Base-by-base conservation (phyloP, 2,113 vertebrate species). In the Rhabdornis inornatus region DNA sequence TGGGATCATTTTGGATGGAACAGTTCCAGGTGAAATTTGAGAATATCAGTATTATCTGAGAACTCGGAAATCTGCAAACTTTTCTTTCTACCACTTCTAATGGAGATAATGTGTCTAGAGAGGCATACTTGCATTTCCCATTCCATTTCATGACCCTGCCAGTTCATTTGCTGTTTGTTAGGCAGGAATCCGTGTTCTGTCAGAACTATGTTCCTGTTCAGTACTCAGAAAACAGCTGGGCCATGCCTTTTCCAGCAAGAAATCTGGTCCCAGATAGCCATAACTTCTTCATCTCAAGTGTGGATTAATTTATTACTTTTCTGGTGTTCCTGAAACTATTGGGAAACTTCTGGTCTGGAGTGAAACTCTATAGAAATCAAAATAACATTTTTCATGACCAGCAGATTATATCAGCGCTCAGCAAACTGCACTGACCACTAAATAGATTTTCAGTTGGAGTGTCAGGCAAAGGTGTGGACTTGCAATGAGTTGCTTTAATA, bases 371-470 rank as follows among this genome's bases (percentile, higher is more conserved):
- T 50, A 84, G n/a, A 92, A 92, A 85, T 79, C 49, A 61, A 76
- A 87, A 82, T 45, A 91, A 74, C 37, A 15, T 89, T 87, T 95
- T 84, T 44, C 27, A 69, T 42, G n/a, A 61, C 65, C 25, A 69
- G 61, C 28, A 95, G 89, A 69, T 94, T 84, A 28, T 60, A 85
- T 72, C 81, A 60, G 19, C 69, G 69, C 70, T 84, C 81, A 85
- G 45, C 0, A 1, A 87, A 82, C 80, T 89, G 61, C 49, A 35
- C 57, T 92, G 78, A 92, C 57, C 6, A 0, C 84, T 91, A 87
- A 91, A 92, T 89, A 69, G 74, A 83, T 95, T 96, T 95, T 82
- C 74, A 79, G 39, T 19, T 82, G 69, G 77, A 82, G 49, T 55
- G 40, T 87, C 83, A 94, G 61, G 49, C 57, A 87, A 61, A 30